Conservation (phyloP, 2,113 vertebrate genomes). For the Parus major region DNA sequence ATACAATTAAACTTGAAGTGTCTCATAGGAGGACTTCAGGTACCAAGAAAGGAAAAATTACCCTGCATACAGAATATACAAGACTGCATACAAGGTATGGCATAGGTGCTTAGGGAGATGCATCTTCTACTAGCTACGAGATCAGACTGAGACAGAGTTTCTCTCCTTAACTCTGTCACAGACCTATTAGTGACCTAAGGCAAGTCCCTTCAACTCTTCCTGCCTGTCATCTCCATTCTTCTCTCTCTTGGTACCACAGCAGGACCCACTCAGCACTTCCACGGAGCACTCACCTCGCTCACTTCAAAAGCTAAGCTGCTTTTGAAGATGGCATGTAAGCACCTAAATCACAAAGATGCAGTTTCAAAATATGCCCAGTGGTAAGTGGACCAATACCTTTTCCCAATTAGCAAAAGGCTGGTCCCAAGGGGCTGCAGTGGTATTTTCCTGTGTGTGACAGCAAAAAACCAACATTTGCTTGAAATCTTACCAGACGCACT, state of each 20-base stretch:
- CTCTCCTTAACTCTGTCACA: neutral
- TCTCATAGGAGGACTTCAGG: neutral
- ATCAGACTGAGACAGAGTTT: neutral
- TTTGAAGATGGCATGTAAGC: neutral
- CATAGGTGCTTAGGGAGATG: neutral
- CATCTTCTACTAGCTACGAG: neutral
- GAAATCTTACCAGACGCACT: constrained; percentile 1
- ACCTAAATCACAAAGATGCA: neutral
- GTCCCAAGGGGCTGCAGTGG: neutral
- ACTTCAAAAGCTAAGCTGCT: neutral
- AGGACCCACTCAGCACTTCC: accelerated
- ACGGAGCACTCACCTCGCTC: accelerated
- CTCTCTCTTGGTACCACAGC: neutral
- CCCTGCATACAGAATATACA: neutral
- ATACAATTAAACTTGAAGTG: neutral
- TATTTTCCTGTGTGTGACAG: neutral
- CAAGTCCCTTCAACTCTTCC: neutral
- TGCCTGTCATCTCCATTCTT: neutral
- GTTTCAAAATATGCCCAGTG: neutral
- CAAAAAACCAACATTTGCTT: neutral
- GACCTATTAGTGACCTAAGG: neutral
- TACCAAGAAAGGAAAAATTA: neutral
- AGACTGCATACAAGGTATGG: neutral
- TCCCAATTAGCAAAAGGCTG: neutral
- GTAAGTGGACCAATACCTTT: neutral